Evolutionary conservation across 2,797 vertebrate species (phyloP).

Genomic region (Parambassis ranga): DNA sequence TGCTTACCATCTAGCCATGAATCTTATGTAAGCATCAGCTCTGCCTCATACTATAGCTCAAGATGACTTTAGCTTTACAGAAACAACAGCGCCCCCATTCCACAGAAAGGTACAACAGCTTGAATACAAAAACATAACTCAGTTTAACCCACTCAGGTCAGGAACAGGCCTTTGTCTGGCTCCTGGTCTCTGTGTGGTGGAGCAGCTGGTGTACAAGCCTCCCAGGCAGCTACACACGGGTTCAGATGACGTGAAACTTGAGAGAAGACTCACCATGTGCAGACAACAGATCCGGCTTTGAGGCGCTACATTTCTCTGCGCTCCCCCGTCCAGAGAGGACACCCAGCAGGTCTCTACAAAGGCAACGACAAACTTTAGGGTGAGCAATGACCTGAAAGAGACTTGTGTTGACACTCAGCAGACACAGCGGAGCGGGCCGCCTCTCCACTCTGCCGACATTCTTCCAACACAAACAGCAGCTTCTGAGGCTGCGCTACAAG

Average conservation of each 20-base stretch:
- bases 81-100: no score
- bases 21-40: no score
- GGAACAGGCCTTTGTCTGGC: no score
- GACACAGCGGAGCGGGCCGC: slow-evolving; percentile 7
- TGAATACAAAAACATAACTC: no score
- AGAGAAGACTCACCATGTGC: slow-evolving; percentile 71
- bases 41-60: no score
- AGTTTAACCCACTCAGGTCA: no score
- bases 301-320: slow-evolving; percentile 64
- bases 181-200: background rate
- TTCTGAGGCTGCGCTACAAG: slow-evolving; percentile 30
- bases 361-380: slow-evolving; percentile 38
- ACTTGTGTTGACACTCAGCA: slow-evolving; percentile 17
- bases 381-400: slow-evolving; percentile 11
- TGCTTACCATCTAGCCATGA: no score
- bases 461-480: slow-evolving; percentile 41
- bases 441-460: slow-evolving; percentile 28
- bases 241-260: slow-evolving; percentile 28
- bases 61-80: no score
- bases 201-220: slow-evolving; percentile 7
- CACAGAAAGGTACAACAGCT: no score
- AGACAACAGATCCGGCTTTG: slow-evolving; percentile 64
- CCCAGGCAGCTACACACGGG: background rate
- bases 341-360: slow-evolving; percentile 52
- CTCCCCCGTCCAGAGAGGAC: slow-evolving; percentile 45